A percentile compares a stretch with the other conserved stretches of the same genome.
Evolutionary conservation across 2,888 invertebrate species (phyloP).

Genomic region (Miltochrista miniata): DNA sequence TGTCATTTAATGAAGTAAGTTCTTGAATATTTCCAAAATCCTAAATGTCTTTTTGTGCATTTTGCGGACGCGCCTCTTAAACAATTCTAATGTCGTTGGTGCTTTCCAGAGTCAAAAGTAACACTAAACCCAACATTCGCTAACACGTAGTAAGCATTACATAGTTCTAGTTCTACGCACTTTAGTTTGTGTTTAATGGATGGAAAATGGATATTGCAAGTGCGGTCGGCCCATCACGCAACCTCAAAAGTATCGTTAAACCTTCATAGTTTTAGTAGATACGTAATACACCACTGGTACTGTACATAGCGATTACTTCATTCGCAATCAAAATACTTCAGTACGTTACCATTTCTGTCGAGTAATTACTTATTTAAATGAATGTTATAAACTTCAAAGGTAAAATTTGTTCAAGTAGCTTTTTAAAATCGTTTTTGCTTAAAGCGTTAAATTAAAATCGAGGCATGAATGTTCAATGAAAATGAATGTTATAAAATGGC

Average conservation of each 20-base stretch:
- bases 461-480: constrained; percentile 45
- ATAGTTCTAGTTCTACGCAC: constrained; percentile 33
- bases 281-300: constrained; percentile 16
- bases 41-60: no score
- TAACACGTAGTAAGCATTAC: constrained; percentile 15
- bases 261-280: constrained; percentile 14
- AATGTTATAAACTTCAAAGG: constrained; percentile 37
- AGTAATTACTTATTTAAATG: constrained; percentile 38
- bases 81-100: no score
- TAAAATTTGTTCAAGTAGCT: constrained; percentile 34
- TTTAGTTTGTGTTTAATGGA: constrained; percentile 34
- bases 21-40: no score
- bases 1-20: no score
- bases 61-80: no score
- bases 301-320: constrained; percentile 8
- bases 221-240: constrained; percentile 27
- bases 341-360: constrained; percentile 20
- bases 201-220: constrained; percentile 39
- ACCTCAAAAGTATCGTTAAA: constrained; percentile 36
- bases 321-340: constrained; percentile 26
- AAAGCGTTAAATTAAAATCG: constrained; percentile 36
- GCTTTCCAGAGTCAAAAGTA: background rate
- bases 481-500: constrained; percentile 44
- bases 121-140: constrained; percentile 1
- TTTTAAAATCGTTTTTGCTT: constrained; percentile 35